Conservation (phyloP, 2,888 invertebrate species). For the Drosophila neotestacea region DNA sequence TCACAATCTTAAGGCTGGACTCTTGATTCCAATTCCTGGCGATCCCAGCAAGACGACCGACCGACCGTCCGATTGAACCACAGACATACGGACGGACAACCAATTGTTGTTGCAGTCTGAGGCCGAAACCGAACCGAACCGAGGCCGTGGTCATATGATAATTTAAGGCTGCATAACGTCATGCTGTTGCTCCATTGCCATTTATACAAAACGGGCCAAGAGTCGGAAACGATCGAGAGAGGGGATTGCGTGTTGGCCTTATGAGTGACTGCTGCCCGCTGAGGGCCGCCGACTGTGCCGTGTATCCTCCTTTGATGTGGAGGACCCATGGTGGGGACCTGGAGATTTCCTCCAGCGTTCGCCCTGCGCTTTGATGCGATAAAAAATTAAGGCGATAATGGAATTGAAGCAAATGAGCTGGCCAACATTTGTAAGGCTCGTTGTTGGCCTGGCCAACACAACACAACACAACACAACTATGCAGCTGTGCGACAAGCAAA, state of each 20-base stretch:
- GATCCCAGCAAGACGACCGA: conserved; percentile 37
- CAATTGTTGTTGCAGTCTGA: conserved; percentile 58
- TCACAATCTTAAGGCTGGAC: conserved; percentile 35
- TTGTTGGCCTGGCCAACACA: conserved; percentile 3
- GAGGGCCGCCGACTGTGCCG: conserved; percentile 80
- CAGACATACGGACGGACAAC: not conserved
- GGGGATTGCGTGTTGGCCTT: conserved; percentile 74
- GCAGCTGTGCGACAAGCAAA: conserved; percentile 82
- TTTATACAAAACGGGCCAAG: conserved; percentile 66
- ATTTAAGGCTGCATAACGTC: conserved; percentile 82
- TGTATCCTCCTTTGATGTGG: conserved; percentile 84
- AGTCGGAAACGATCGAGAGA: not conserved
- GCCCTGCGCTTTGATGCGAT: conserved; percentile 82
- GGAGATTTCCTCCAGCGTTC: conserved; percentile 26
- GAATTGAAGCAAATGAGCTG: conserved; percentile 84
- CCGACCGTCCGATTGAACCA: conserved; percentile 1
- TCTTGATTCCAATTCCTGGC: conserved; percentile 51
- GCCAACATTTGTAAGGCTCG: conserved; percentile 77
- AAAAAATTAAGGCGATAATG: conserved; percentile 85
- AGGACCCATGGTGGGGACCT: conserved; percentile 64
- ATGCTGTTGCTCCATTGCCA: conserved; percentile 81
- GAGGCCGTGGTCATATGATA: conserved; percentile 72
- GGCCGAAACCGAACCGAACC: conserved; percentile 32
- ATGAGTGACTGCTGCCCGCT: conserved; percentile 78
- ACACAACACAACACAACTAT: conserved; percentile 38